These are phyloP conservation scores for Chelonus formosanus DNA, from an alignment of 2,888 invertebrate species.

Conservation along the genomic window DNA sequence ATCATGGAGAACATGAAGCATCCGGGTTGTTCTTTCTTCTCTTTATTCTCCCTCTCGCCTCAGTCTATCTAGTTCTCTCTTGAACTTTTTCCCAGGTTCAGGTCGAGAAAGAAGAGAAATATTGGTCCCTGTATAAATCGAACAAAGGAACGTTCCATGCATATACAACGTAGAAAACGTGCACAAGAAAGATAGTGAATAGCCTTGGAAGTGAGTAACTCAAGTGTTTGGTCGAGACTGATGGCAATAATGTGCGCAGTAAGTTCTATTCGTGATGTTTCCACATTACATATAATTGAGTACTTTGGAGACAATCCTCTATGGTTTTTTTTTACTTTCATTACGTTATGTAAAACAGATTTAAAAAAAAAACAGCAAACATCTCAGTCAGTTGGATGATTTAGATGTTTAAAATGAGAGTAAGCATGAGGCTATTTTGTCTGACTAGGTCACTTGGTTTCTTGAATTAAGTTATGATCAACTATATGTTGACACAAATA, in stretches of 20 bases:
- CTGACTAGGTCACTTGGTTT: constrained; percentile 2
- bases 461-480: neutral
- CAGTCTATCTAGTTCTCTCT: too few species aligned
- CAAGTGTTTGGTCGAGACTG: constrained; percentile 7
- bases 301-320: too few species aligned
- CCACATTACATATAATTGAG: neutral
- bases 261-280: constrained; percentile 12
- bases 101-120: constrained; percentile 1
- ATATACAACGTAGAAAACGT: neutral
- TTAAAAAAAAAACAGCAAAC: too few species aligned
- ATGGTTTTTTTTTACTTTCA: too few species aligned
- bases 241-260: constrained; percentile 30
- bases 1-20: too few species aligned
- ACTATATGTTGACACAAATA: constrained; percentile 4
- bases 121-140: constrained; percentile 15
- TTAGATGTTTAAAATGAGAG: neutral
- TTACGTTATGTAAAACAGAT: too few species aligned
- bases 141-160: constrained; percentile 24
- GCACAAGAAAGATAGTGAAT: constrained; percentile 14
- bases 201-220: constrained; percentile 29
- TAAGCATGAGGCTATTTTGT: neutral
- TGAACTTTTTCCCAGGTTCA: neutral
- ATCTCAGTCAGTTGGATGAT: too few species aligned
- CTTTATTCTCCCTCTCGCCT: too few species aligned
- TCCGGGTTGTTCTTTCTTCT: too few species aligned